phyloP scores from a whole-genome alignment of 2,888 invertebrate genomes.

The Osmoderma eremita region DNA sequence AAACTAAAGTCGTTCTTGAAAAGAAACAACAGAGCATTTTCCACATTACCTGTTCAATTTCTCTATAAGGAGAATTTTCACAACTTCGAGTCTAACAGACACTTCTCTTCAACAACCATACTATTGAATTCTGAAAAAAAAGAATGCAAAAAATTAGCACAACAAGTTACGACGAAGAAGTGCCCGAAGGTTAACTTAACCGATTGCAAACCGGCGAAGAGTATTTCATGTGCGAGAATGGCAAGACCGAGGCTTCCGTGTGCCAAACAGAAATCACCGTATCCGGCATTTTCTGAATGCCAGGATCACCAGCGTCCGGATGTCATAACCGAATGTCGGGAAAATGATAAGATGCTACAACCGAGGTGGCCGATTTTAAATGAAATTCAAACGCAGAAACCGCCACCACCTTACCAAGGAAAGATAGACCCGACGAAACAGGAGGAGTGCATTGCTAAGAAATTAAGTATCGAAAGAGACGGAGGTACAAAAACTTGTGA shows the following conservation, averaged over 20 bases:
- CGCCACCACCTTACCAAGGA: conserved; percentile 48
- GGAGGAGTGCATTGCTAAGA: conserved; percentile 50
- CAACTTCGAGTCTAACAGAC: neutral
- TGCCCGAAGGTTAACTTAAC: conserved; percentile 27
- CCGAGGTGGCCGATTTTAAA: conserved; percentile 48
- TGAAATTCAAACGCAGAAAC: conserved; percentile 41
- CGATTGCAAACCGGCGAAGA: conserved; percentile 26
- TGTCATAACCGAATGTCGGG: conserved; percentile 49
- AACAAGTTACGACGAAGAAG: conserved; percentile 11
- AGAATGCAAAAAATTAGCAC: conserved; percentile 37
- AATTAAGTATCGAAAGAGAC: conserved; percentile 46
- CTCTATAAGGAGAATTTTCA: conserved; percentile 20
- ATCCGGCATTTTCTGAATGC: conserved; percentile 54
- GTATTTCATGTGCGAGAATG: conserved; percentile 14
- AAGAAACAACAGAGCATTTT: conserved; percentile 23
- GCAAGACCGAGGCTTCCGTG: conserved; percentile 37
- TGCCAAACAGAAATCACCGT: conserved; percentile 51
- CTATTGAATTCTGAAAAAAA: conserved; percentile 9
- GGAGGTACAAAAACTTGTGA: conserved; percentile 50
- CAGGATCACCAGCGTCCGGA: conserved; percentile 49
- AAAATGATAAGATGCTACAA: conserved; percentile 49
- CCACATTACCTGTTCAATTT: conserved; percentile 16
- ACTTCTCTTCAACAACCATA: neutral
- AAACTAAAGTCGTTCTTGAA: conserved; percentile 21
- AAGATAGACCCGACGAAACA: conserved; percentile 50